phyloP scores from a whole-genome alignment of 2,797 vertebrate species.

The Myiotriccus ornatus region DNA sequence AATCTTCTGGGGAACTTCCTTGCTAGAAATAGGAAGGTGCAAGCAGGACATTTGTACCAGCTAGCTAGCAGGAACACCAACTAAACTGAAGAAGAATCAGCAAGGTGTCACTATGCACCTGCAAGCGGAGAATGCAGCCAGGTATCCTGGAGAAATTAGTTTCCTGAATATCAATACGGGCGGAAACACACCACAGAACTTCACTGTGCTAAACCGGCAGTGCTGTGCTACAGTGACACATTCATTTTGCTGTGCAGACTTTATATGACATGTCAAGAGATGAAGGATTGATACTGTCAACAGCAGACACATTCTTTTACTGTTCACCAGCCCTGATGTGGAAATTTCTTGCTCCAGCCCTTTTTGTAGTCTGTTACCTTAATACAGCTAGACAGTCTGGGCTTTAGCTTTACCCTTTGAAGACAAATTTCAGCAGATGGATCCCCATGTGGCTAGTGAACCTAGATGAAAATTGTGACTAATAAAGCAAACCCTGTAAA shows the following conservation, averaged over 20 bases:
- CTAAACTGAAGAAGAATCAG: background rate
- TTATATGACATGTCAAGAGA: background rate
- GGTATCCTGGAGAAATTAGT: background rate
- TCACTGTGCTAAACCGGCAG: background rate
- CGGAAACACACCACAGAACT: background rate
- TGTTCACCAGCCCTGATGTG: background rate
- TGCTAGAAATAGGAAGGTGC: background rate
- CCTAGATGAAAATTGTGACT: background rate
- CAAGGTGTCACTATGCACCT: slow-evolving; percentile 1
- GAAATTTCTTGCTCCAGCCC: slow-evolving; percentile 6
- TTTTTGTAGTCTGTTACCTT: slow-evolving; percentile 11
- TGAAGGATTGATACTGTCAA: background rate
- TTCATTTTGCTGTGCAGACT: background rate
- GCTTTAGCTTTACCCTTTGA: background rate
- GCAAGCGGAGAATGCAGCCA: background rate
- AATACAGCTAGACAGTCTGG: background rate
- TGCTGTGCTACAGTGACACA: background rate
- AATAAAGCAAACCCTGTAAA: slow-evolving; percentile 12
- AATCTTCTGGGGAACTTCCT: background rate
- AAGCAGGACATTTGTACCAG: background rate
- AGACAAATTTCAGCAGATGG: background rate
- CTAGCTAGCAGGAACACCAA: background rate
- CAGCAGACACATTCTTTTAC: background rate
- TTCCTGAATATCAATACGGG: background rate
- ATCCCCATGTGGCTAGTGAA: background rate